Base-by-base conservation (phyloP, 2,888 invertebrate genomes). In the Digitonthophagus gazella region DNA sequence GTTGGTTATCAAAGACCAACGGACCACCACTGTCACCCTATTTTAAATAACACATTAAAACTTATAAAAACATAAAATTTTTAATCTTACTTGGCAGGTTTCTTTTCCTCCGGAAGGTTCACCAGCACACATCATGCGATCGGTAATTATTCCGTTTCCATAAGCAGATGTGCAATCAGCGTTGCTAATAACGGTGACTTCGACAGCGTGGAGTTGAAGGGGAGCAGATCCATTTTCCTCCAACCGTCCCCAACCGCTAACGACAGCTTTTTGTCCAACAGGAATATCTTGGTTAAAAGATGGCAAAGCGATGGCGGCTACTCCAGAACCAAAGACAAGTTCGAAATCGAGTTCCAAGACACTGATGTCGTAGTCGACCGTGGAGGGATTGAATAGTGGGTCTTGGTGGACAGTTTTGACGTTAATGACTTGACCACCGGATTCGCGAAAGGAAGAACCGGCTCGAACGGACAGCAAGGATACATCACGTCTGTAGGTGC, bases 11-110 rank as follows among this genome's bases (percentile, higher is more conserved):
- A 2, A 75, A 67, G 5, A 75, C 72, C 61, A 78, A 67, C 18
- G 78, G 78, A n/a, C 79, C 78, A 8, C 79, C 79, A 28, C 77
- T 77, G 67, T 79, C 61, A 11, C 78, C 79, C 70, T 77, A 74
- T 67, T 56, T 64, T 4, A 18, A n/a, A 57, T 1, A 57, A 5
- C n/a, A n/a, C n/a, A n/a, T n/a, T n/a, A n/a, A n/a, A n/a, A n/a
- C n/a, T n/a, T n/a, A n/a, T n/a, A n/a, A n/a, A n/a, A n/a, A n/a
- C n/a, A n/a, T n/a, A n/a, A n/a, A n/a, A n/a, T n/a, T n/a, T n/a
- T n/a, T n/a, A n/a, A n/a, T n/a, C n/a, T n/a, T n/a, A 73, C 73
- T 54, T 70, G 67, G 65, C 71, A 76, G 61, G 72, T 66, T 64
- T 71, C 74, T 56, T 66, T 71, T 3, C 73, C 72, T 64, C 73